Evolutionary conservation across 2,113 vertebrate genomes (phyloP), one percentile per base, ranked within the genome.

Genomic region (Gallinago undulata): DNA sequence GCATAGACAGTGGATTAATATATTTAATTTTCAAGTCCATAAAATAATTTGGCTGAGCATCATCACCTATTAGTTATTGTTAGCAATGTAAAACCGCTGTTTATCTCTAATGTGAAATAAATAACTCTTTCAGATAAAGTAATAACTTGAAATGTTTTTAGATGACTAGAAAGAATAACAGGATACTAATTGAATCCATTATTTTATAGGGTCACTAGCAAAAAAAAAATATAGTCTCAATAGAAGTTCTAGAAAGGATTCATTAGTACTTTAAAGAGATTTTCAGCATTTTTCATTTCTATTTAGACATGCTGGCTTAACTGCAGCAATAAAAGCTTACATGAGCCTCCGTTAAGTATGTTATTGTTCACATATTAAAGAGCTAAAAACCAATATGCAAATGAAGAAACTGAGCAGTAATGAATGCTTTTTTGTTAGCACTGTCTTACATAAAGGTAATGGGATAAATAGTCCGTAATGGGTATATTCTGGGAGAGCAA

Each of bases 391-490:
- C 24, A 76, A 56, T 37, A 89, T 37, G 66, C 60, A 93, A 90
- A 92, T 87, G 6, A 25, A 73, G 27, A 16, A 11, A 81, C n/a
- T 53, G 47, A 95, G 15, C 21, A 63, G 30, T 43, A 92, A 84
- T 27, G n/a, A 79, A 77, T 47, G 43, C 2, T 51, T 96, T 92
- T 92, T 86, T 93, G 62, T 84, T 85, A 93, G 39, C 53, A 35
- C 10, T 68, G 14, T 37, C n/a, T 91, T 75, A 22, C 22, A 37
- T 7, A 92, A 72, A 90, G 62, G 35, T 68, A 94, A 93, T 79
- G 43, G 39, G 39, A 82, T 82, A 96, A 95, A 89, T 94, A 94
- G 83, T 70, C 87, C 23, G 60, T 79, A 87, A 77, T 70, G 35
- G 30, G 19, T 90, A 37, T 10, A 6, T 64, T 84, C 30, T 41